Evolutionary conservation across 2,888 invertebrate species (phyloP).

Genomic region (Isoperla grammatica): DNA sequence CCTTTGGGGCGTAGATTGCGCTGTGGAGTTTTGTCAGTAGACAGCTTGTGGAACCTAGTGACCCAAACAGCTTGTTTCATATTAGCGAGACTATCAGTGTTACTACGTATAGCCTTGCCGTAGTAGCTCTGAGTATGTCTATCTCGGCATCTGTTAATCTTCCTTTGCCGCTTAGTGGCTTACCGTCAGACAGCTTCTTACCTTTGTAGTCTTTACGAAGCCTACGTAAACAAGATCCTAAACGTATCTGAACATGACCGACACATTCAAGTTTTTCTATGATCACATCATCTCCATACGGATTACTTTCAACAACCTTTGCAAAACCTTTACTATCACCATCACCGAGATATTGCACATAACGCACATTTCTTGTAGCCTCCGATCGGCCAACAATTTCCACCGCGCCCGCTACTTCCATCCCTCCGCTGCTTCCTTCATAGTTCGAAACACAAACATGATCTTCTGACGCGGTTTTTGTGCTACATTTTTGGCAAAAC

Average conservation of each 20-base stretch:
- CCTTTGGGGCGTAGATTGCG: slow-evolving; percentile 24
- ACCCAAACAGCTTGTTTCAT: slow-evolving; percentile 28
- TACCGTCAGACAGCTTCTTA: slow-evolving; percentile 22
- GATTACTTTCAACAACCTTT: slow-evolving; percentile 1
- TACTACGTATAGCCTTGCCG: slow-evolving; percentile 25
- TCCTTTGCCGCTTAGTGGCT: slow-evolving; percentile 11
- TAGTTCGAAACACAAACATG: neutral
- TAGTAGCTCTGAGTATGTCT: slow-evolving; percentile 21
- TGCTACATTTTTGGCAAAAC: neutral
- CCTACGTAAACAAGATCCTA: slow-evolving; percentile 17
- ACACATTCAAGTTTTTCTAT: slow-evolving; percentile 21
- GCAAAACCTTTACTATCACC: slow-evolving; percentile 21
- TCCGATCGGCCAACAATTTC: slow-evolving; percentile 14
- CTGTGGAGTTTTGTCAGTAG: slow-evolving; percentile 24
- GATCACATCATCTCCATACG: slow-evolving; percentile 6
- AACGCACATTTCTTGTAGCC: slow-evolving; percentile 13
- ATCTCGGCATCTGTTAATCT: slow-evolving; percentile 18
- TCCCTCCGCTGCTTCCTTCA: slow-evolving; percentile 15
- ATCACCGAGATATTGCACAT: slow-evolving; percentile 24
- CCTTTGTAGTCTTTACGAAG: slow-evolving; percentile 19
- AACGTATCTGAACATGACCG: slow-evolving; percentile 18
- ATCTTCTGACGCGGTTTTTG: no score
- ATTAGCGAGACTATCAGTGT: slow-evolving; percentile 8
- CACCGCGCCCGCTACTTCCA: slow-evolving; percentile 23
- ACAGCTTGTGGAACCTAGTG: slow-evolving; percentile 25